Evolutionary conservation across 2,888 invertebrate species (phyloP).

Genomic region (Agonopterix subpropinquella): DNA sequence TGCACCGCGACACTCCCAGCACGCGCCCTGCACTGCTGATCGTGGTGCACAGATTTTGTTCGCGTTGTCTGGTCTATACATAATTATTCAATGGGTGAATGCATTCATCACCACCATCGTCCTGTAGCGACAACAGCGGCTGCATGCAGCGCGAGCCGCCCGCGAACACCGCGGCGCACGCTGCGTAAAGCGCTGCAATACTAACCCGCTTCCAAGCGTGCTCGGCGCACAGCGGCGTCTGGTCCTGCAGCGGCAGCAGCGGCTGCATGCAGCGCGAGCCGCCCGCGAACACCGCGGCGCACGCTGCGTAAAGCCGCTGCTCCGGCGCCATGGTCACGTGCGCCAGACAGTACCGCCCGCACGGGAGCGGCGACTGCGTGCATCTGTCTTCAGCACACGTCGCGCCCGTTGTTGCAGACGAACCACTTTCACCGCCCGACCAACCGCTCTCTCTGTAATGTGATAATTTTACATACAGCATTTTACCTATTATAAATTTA

Average conservation of each 20-base stretch:
- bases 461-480: too few relatives aligned
- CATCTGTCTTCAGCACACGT: conserved; percentile 47
- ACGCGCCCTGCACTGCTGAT: too few relatives aligned
- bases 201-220: conserved; percentile 87
- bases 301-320: conserved; percentile 80
- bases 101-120: conserved; percentile 10
- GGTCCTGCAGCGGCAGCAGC: conserved; percentile 57
- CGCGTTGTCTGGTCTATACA: too few relatives aligned
- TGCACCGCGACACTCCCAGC: too few relatives aligned
- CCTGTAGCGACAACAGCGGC: conserved; percentile 60
- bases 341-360: conserved; percentile 86
- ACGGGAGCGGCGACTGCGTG: conserved; percentile 77
- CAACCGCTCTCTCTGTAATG: conserved; percentile 40
- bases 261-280: conserved; percentile 66
- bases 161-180: conserved; percentile 69
- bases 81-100: too few relatives aligned
- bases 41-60: too few relatives aligned
- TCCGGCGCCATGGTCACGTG: conserved; percentile 92
- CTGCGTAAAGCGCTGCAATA: conserved; percentile 81
- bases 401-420: conserved; percentile 15
- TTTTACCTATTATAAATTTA: too few relatives aligned
- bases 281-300: conserved; percentile 68
- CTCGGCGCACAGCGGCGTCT: conserved; percentile 89
- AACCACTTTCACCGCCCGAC: conserved; percentile 51
- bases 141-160: conserved; percentile 65